Conservation (phyloP, 2,888 invertebrate species). For the Marasmarcha lunaedactyla region DNA sequence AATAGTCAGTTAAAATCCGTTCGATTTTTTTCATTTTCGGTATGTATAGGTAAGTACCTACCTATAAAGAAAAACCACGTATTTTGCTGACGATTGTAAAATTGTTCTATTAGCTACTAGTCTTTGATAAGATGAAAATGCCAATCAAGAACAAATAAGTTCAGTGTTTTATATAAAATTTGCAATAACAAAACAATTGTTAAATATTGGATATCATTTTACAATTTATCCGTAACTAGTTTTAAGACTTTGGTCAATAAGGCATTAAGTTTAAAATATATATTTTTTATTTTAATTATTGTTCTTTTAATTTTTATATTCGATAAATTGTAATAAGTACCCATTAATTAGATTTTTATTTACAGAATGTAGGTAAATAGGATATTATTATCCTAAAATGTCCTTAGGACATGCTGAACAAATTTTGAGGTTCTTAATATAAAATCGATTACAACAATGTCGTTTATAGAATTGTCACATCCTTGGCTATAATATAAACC, state of each 20-base stretch:
- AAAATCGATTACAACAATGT: conserved; percentile 41
- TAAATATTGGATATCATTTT: conserved; percentile 49
- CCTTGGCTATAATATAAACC: conserved; percentile 31
- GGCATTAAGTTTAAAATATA: conserved; percentile 70
- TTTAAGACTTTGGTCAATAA: conserved; percentile 71
- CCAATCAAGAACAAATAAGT: no score
- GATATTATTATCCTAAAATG: conserved; percentile 5
- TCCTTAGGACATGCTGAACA: conserved; percentile 3
- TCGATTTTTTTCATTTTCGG: no score
- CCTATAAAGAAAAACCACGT: no score
- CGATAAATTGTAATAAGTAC: conserved; percentile 52
- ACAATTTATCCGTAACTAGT: conserved; percentile 62
- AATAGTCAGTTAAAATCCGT: no score
- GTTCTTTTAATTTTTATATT: conserved; percentile 57
- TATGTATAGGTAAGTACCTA: no score
- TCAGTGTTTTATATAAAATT: conserved; percentile 35
- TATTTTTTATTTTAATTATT: conserved; percentile 64
- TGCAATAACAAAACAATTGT: conserved; percentile 64
- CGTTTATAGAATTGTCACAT: conserved; percentile 20
- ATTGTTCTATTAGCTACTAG: no score
- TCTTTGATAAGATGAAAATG: no score
- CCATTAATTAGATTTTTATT: conserved; percentile 52
- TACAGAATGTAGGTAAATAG: conserved; percentile 32
- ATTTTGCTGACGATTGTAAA: no score
- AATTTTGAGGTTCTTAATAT: conserved; percentile 30